Conservation (phyloP, 37 sponge, comb jelly and placozoan genomes). For the Oscarella lobularis region DNA sequence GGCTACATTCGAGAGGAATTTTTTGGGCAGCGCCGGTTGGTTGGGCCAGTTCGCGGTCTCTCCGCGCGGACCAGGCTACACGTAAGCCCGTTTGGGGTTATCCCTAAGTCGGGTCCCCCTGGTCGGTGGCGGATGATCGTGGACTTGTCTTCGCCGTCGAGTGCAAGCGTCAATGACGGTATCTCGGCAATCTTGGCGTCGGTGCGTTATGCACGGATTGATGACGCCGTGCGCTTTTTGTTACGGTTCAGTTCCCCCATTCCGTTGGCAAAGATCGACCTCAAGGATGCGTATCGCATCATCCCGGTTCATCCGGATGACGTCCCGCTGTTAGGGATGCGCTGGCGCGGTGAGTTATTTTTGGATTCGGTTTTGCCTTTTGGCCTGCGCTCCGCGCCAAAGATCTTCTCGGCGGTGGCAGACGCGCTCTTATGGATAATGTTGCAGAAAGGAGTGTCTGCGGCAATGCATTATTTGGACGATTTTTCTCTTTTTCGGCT, state of each 20-base stretch:
- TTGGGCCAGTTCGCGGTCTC: not conserved
- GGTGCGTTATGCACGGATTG: not conserved
- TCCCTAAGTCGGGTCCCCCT: conserved; percentile 15
- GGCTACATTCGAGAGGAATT: not conserved
- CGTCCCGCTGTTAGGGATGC: not conserved
- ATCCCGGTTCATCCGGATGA: conserved; percentile 6
- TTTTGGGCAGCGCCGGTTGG: not conserved
- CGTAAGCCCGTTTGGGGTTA: conserved; percentile 10
- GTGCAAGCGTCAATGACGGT: not conserved
- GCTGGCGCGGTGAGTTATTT: not conserved
- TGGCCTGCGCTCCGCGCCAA: not conserved
- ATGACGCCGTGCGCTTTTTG: not conserved
- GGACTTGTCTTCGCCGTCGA: not conserved
- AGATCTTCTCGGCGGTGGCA: not conserved
- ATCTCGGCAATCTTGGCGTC: not conserved
- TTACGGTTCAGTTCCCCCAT: not conserved
- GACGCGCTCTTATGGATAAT: not conserved
- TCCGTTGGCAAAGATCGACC: not conserved
- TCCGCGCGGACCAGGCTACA: not conserved
- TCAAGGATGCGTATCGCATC: not conserved
- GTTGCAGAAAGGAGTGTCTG: not conserved
- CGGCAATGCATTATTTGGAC: not conserved
- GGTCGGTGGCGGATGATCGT: conserved; percentile 16
- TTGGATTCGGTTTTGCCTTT: not conserved
- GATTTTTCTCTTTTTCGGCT: not conserved